Evolutionary conservation across 2,888 invertebrate genomes (phyloP).

Genomic region (Salticus scenicus): DNA sequence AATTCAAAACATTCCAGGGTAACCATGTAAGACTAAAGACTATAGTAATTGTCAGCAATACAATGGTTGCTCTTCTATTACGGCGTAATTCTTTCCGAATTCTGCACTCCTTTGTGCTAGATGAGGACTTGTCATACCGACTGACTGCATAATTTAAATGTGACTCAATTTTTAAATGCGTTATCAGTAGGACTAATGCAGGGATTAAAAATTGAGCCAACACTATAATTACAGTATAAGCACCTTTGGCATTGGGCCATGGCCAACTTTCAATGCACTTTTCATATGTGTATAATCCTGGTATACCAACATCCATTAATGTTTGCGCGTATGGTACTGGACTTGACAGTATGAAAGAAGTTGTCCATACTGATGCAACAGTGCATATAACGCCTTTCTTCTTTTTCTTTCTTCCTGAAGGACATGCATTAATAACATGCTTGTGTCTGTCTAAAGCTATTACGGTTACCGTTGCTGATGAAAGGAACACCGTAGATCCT

Average conservation of each 20-base stretch:
- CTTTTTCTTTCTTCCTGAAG: slow-evolving; percentile 59
- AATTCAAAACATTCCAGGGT: slow-evolving; percentile 79
- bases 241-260: slow-evolving; percentile 47
- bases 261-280: slow-evolving; percentile 69
- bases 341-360: slow-evolving; percentile 55
- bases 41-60: slow-evolving; percentile 78
- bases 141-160: slow-evolving; percentile 44
- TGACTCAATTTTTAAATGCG: slow-evolving; percentile 57
- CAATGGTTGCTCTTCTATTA: slow-evolving; percentile 76
- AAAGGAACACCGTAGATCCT: slow-evolving; percentile 79
- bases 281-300: slow-evolving; percentile 48
- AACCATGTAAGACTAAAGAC: slow-evolving; percentile 80
- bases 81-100: slow-evolving; percentile 66
- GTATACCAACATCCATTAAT: slow-evolving; percentile 54
- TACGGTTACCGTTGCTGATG: slow-evolving; percentile 78
- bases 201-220: slow-evolving; percentile 64
- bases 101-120: slow-evolving; percentile 33
- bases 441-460: slow-evolving; percentile 77
- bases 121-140: slow-evolving; percentile 10
- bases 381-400: slow-evolving; percentile 31
- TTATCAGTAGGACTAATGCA: slow-evolving; percentile 40
- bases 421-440: slow-evolving; percentile 77
- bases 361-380: slow-evolving; percentile 38
- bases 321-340: slow-evolving; percentile 57
- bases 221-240: slow-evolving; percentile 53